These are phyloP conservation scores for Achatina immaculata DNA, from an alignment of 1,140 invertebrate genomes.

Conservation along the genomic window DNA sequence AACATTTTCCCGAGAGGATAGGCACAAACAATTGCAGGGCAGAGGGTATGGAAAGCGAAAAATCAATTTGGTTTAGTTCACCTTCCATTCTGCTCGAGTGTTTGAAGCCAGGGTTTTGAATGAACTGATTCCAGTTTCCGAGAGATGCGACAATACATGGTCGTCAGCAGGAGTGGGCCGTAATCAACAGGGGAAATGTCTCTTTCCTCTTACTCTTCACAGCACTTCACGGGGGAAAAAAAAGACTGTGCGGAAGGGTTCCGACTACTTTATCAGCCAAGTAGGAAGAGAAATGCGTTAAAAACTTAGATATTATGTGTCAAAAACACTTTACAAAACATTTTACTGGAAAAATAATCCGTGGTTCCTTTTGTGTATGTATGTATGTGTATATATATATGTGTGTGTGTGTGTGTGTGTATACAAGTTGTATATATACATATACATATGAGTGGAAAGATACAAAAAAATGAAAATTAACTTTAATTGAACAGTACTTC, in stretches of 20 bases:
- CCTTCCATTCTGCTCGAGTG: conserved; percentile 7
- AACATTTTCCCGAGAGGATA: not conserved
- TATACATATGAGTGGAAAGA: conserved; percentile 4
- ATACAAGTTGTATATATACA: conserved; percentile 13
- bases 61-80: conserved; percentile 18
- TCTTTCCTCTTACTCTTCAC: conserved; percentile 3
- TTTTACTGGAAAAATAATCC: too few species aligned
- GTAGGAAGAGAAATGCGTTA: too few species aligned
- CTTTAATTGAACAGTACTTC: too few species aligned
- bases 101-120: not conserved
- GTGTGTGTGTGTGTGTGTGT: conserved; percentile 23
- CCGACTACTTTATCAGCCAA: too few species aligned
- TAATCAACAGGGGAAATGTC: conserved; percentile 15
- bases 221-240: not conserved
- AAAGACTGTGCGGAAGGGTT: not conserved
- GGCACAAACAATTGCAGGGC: not conserved
- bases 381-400: conserved; percentile 23
- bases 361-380: conserved; percentile 7
- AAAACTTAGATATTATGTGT: too few species aligned
- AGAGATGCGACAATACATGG: conserved; percentile 6
- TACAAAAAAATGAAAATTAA: too few species aligned
- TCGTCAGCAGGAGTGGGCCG: not conserved
- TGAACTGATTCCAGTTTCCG: conserved; percentile 11
- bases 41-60: not conserved
- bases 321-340: too few species aligned